Base-by-base conservation (phyloP, 2,888 invertebrate species). In the Microdon myrmicae region DNA sequence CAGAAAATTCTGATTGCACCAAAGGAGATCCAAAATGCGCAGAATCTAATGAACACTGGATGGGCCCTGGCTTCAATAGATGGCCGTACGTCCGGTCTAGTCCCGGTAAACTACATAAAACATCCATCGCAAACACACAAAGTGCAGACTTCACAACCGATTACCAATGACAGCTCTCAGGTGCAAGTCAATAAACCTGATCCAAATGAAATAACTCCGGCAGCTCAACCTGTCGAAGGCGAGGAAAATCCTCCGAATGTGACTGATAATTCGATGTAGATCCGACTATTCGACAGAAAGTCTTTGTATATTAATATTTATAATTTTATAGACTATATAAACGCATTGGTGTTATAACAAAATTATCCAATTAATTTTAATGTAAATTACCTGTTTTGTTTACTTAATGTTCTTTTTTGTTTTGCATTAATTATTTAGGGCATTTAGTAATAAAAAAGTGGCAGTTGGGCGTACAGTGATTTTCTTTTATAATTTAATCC, bases 1-100 rank as follows among this genome's bases (percentile, higher is more conserved):
- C 92, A 95, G 72, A 84, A 85, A 22, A 79, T 97, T 4, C 83
- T 86, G 48, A 81, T 97, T 6, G 96, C 96, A 0, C 96, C 96
- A 1, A 84, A 87, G 74, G 87, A 89, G 68, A 82, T 93, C 14
- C 96, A 97, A 79, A 83, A 85, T 70, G 82, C 84, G 29, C 79
- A 83, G 68, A 70, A 83, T 7, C 77, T 88, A 2, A 83, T 86
- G 73, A 86, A 85, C 74, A 83, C 86, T 0, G 89, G 89, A 2
- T 90, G 89, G 89, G 82, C 87, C 0, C 82, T 87, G 76, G 89
- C 86, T 0, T 76, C 83, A 0, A 74, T 82, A 1, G 84, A 86
- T 75, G 83, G 84, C 28, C 83, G 82, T 34, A 81, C 76, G 10
- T 82, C 85, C 0, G 90, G 89, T 0, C 75, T 88, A 2, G 82